These are phyloP conservation scores for Channallabes apus DNA, from an alignment of 2,797 vertebrate genomes.

Conservation along the genomic window DNA sequence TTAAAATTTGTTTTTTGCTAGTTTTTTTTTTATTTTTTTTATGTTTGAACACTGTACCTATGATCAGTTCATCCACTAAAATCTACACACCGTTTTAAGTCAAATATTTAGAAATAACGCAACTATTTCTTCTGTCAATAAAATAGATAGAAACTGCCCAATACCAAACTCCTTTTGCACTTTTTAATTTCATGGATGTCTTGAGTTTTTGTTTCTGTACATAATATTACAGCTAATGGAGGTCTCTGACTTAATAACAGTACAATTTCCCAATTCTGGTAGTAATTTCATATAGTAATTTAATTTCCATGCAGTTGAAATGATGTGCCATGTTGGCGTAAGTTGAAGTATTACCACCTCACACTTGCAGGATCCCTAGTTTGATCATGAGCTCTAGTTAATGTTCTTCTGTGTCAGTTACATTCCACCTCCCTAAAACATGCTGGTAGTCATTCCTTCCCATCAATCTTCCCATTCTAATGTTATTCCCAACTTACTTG, in stretches of 20 bases:
- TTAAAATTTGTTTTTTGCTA: neutral
- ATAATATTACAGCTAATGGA: neutral
- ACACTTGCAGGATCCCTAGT: neutral
- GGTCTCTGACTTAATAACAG: neutral
- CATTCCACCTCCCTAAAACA: neutral
- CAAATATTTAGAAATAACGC: conserved; percentile 48
- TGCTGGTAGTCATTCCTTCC: neutral
- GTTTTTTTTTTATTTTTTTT: neutral
- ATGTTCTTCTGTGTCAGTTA: neutral
- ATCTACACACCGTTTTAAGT: conserved; percentile 28
- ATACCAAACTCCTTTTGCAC: conserved; percentile 53
- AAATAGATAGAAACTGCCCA: conserved; percentile 43
- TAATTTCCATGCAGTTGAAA: conserved; percentile 21
- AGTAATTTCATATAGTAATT: conserved; percentile 20
- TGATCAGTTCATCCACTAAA: conserved; percentile 1
- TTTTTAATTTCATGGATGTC: conserved; percentile 33
- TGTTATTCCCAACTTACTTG: neutral
- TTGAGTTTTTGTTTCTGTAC: conserved; percentile 18
- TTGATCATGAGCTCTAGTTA: neutral
- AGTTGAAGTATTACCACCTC: neutral
- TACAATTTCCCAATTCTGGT: conserved; percentile 24
- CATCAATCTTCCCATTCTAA: neutral
- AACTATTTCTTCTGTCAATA: conserved; percentile 48
- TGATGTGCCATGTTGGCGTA: neutral
- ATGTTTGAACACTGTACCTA: neutral